Base-by-base conservation (phyloP, 2,113 vertebrate species). In the Shinisaurus crocodilurus region DNA sequence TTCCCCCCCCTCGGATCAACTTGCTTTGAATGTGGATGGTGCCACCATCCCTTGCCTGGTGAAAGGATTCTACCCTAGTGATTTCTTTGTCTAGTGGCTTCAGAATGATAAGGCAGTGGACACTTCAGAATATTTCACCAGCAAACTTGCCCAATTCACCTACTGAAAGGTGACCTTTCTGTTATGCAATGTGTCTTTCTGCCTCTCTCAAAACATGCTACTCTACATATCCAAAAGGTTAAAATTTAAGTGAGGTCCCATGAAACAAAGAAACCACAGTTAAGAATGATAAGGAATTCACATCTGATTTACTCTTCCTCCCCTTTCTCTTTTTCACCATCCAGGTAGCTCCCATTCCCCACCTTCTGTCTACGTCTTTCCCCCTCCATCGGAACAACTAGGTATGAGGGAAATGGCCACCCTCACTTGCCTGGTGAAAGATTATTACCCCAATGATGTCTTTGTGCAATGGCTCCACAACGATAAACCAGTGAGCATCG, bases 1-100 rank as follows among this genome's bases (percentile, higher is more conserved):
- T 57, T 85, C 95, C 0, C 96, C 96, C 0, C 74, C 95, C 1
- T 2, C 82, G 15, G 96, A 97, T 0, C 90, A 97, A 50, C 87
- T 97, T 72, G 23, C 29, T 72, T 25, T 89, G n/a, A 89, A 37
- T n/a, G n/a, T n/a, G 16, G 94, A 97, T 85, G 20, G 32, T 0
- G 93, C 88, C 89, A 94, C 96, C 0, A 0, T 96, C 80, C 95
- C 94, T 88, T 97, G 95, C 92, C 45, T 96, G 86, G 85, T 94
- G 40, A 96, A 88, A 75, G 57, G 70, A 15, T 97, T 96, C 88
- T 88, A 74, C 0, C 96, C 96, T 0, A 0, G 70, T 0, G 96
- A 96, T 0, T 6, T 95, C 67, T 88, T 92, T 0, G 89, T 97
- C 63, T 92, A 82, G 16, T 97, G 97, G 97, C 79, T 94, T 5